Conservation (phyloP, 2,113 vertebrate genomes). For the Mixornis gularis region DNA sequence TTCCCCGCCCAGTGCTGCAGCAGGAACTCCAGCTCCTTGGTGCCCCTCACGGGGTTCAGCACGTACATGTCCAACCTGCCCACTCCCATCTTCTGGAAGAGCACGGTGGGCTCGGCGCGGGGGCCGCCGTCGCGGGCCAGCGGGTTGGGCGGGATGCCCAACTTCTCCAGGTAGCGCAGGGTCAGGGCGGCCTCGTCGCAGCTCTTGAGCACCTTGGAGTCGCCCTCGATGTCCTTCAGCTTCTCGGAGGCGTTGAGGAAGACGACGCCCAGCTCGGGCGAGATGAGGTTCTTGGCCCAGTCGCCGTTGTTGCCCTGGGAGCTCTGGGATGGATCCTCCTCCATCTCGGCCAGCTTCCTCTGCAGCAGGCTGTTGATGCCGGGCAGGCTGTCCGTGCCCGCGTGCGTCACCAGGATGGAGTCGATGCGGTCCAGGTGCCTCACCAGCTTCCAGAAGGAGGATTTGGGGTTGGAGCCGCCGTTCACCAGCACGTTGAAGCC, state of each 20-base stretch:
- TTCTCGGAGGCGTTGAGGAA: slow-evolving; percentile 84
- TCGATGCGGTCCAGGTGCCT: slow-evolving; percentile 92
- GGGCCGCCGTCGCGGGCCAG: slow-evolving; percentile 67
- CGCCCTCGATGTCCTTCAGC: slow-evolving; percentile 56
- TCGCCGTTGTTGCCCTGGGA: slow-evolving; percentile 69
- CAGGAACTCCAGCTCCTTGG: slow-evolving; percentile 74
- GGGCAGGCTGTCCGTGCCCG: slow-evolving; percentile 86
- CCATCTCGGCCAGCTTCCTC: slow-evolving; percentile 85
- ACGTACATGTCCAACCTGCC: slow-evolving; percentile 89
- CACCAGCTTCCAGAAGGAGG: slow-evolving; percentile 95
- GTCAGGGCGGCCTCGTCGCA: slow-evolving; percentile 77
- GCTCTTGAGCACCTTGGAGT: slow-evolving; percentile 67
- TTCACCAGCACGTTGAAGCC: slow-evolving; percentile 93
- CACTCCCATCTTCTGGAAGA: slow-evolving; percentile 96
- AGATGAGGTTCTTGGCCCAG: slow-evolving; percentile 83
- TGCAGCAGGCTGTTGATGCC: slow-evolving; percentile 88
- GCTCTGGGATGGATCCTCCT: slow-evolving; percentile 68
- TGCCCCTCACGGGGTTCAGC: slow-evolving; percentile 81
- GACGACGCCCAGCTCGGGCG: slow-evolving; percentile 86
- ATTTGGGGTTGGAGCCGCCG: slow-evolving; percentile 85
- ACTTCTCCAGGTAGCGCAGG: slow-evolving; percentile 72
- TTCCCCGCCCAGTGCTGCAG: slow-evolving; percentile 73
- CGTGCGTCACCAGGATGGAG: slow-evolving; percentile 86
- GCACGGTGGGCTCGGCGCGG: slow-evolving; percentile 74
- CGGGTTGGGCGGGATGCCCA: slow-evolving; percentile 75